Base-by-base conservation (phyloP, 1,140 invertebrate genomes). In the Diprion similis region DNA sequence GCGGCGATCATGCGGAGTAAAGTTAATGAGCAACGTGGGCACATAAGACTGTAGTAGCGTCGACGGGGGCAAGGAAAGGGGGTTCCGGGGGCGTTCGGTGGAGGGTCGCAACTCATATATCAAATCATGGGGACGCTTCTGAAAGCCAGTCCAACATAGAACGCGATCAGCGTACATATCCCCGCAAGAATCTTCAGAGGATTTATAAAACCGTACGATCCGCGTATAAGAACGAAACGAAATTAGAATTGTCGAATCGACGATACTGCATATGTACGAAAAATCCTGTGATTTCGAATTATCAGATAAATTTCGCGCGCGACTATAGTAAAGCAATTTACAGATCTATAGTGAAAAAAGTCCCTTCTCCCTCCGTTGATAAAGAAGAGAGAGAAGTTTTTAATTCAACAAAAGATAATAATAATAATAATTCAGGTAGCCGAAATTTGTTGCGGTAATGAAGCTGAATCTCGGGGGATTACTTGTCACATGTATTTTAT, bases 321-420 rank as follows among this genome's bases (percentile, higher is more conserved):
- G 8, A 17, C 48, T 64, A 10, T 7, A 67, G 10, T 1, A 64
- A 4, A 71, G 51, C n/a, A 48, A 48, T 70, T 94, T 82, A 93
- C 94, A 82, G 82, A 93, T 67, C 82, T 95, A 46, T 94, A 37
- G 24, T 37, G 24, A 37, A 37, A 37, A 37, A 37, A 37, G 24
- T 37, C 24, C 6, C 24, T 37, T 37, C 24, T 37, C 24, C 24
- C 24, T 37, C 24, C 2, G 24, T 37, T 37, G 24, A 37, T 37
- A 37, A 37, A 37, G 24, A 37, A 37, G 24, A 37, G 1, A 37
- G 24, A 37, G 24, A 3, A 37, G 2, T 37, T 37, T 37, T 37
- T 37, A 37, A 37, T 37, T 37, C 24, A 6, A 37, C 24, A 6
- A 37, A 37, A 37, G 24, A 37, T 37, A 37, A 37, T 37, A 37